Evolutionary conservation across 2,113 vertebrate genomes (phyloP).

Genomic region (Heteronetta atricapilla): DNA sequence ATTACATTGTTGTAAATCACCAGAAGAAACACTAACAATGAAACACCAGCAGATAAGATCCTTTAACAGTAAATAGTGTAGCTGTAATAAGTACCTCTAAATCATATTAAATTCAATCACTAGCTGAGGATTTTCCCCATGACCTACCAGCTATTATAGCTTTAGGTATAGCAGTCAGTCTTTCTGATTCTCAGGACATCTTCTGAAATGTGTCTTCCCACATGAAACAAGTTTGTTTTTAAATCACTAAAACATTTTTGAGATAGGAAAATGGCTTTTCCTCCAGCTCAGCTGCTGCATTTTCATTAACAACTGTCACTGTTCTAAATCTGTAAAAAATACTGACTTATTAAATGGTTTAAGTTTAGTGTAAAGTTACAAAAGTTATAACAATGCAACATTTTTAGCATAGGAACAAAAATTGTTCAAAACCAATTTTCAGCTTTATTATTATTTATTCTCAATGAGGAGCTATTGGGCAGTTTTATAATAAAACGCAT

Average conservation of each 20-base stretch:
- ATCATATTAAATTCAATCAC: background rate
- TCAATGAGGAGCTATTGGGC: background rate
- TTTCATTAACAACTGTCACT: background rate
- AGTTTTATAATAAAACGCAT: background rate
- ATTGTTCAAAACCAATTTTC: background rate
- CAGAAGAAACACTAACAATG: background rate
- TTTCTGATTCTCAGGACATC: background rate
- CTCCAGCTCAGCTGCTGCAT: background rate
- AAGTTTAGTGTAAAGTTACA: background rate
- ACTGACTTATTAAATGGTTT: background rate
- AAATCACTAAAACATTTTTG: background rate
- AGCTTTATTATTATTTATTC: background rate
- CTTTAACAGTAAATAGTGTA: background rate
- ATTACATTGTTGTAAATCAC: background rate
- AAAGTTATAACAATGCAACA: background rate
- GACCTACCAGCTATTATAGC: background rate
- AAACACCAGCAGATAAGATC: background rate
- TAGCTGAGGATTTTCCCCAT: background rate
- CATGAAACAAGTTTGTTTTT: background rate
- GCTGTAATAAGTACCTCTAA: background rate
- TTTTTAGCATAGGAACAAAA: background rate
- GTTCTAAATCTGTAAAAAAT: slow-evolving; percentile 27
- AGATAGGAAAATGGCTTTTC: background rate
- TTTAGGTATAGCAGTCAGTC: background rate
- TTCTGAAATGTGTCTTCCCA: background rate